Conservation (phyloP, 2,888 invertebrate genomes). For the Cryptus armator region DNA sequence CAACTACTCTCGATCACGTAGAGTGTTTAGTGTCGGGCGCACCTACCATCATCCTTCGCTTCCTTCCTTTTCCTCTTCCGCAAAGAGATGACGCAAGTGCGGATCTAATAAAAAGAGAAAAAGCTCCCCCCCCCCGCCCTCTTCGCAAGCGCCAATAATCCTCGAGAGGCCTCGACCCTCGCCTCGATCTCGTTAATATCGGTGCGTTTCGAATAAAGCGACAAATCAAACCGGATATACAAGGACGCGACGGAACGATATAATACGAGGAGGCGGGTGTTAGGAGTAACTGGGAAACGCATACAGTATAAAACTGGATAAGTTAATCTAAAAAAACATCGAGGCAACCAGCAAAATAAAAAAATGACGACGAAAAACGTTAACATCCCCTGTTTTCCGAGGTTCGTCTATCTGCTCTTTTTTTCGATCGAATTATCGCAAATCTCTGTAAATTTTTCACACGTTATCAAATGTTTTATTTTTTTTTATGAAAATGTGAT, state of each 20-base stretch:
- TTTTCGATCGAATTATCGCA: too few species aligned
- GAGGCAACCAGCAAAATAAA: too few species aligned
- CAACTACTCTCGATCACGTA: slow-evolving; percentile 26
- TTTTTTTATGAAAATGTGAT: too few species aligned
- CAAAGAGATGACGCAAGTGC: slow-evolving; percentile 31
- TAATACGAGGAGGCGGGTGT: not conserved
- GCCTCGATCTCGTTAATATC: not conserved
- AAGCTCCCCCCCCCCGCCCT: not conserved
- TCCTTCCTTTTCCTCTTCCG: slow-evolving; percentile 18
- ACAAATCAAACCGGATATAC: slow-evolving; percentile 3
- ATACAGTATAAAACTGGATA: not conserved
- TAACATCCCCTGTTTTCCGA: too few species aligned
- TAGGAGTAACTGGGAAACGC: not conserved
- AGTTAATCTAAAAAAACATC: too few species aligned
- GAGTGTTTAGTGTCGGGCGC: slow-evolving; percentile 26
- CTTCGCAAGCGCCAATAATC: not conserved
- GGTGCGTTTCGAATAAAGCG: slow-evolving; percentile 2
- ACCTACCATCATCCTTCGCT: slow-evolving; percentile 25
- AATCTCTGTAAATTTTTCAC: too few species aligned
- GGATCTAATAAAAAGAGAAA: slow-evolving; percentile 26
- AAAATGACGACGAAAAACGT: too few species aligned
- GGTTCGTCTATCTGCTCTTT: too few species aligned
- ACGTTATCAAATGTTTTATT: too few species aligned
- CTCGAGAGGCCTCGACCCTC: not conserved
- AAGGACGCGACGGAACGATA: not conserved